Evolutionary conservation across 2,113 vertebrate genomes (phyloP).

Genomic region (Balaeniceps rex): DNA sequence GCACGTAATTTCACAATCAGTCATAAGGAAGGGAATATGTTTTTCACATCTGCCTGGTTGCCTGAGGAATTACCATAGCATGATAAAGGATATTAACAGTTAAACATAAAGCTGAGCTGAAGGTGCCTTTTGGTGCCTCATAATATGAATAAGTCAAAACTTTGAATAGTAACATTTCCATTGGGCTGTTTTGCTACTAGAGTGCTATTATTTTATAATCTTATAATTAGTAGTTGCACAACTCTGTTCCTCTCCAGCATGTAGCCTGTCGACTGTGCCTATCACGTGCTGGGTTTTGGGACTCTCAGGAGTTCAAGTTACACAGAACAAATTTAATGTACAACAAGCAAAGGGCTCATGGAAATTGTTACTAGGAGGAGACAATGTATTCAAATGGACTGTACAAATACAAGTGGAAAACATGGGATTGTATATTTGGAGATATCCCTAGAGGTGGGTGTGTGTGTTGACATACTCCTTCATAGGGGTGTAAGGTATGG

Average conservation of each 20-base stretch:
- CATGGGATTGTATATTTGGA: not conserved
- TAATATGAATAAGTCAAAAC: not conserved
- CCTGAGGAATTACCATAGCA: not conserved
- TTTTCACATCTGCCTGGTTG: not conserved
- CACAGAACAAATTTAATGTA: not conserved
- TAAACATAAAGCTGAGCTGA: not conserved
- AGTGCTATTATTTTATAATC: constrained; percentile 6
- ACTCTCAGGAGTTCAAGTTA: not conserved
- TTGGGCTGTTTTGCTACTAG: not conserved
- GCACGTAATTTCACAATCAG: not conserved
- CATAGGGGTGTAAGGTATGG: not conserved
- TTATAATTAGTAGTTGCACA: not conserved
- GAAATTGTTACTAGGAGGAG: not conserved
- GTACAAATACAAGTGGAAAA: not conserved
- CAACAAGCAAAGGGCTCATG: not conserved
- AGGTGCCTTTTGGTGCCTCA: not conserved
- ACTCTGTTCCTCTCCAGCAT: not conserved
- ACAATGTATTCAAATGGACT: not conserved
- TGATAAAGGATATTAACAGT: not conserved
- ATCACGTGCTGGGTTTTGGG: not conserved
- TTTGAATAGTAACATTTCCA: not conserved
- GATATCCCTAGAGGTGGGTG: not conserved
- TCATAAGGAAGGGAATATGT: not conserved
- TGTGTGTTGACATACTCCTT: not conserved
- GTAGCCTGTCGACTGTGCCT: not conserved